phyloP scores from a whole-genome alignment of 2,797 vertebrate species.

The Schizothorax lantsangensis region DNA sequence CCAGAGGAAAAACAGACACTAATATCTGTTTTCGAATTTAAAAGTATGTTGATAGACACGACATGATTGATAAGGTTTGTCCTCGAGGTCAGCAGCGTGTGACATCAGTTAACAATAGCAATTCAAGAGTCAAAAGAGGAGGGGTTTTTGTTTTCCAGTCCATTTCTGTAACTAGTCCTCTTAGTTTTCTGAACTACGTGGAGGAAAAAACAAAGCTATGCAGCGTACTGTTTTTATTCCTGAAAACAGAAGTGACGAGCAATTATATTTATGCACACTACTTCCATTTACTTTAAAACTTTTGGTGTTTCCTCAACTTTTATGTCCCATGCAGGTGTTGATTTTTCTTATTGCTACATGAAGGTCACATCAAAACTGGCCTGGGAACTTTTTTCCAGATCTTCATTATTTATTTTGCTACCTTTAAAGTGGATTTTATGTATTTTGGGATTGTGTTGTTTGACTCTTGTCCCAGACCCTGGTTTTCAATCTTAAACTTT shows the following conservation, averaged over 20 bases:
- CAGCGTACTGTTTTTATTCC: neutral
- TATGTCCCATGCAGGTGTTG: neutral
- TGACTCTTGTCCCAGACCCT: neutral
- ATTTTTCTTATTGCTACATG: neutral
- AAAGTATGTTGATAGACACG: slow-evolving; percentile 32
- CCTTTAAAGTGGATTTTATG: neutral
- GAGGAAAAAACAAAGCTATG: neutral
- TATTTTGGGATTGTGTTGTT: neutral
- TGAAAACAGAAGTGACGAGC: neutral
- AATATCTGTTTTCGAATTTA: slow-evolving; percentile 30
- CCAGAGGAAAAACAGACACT: slow-evolving; percentile 21
- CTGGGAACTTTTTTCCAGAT: neutral
- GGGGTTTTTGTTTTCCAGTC: neutral
- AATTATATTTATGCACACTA: neutral
- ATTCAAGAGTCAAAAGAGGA: neutral
- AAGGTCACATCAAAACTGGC: neutral
- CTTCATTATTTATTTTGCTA: neutral
- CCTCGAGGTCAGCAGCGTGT: neutral
- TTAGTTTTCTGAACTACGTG: neutral
- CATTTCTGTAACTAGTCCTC: neutral
- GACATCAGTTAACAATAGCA: slow-evolving; percentile 7
- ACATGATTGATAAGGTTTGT: slow-evolving; percentile 21
- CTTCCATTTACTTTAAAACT: neutral
- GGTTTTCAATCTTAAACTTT: neutral
- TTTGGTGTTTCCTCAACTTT: neutral